Evolutionary conservation across 2,888 invertebrate species (phyloP), one percentile per base, ranked within the genome.

Genomic region (Cephus runcator): DNA sequence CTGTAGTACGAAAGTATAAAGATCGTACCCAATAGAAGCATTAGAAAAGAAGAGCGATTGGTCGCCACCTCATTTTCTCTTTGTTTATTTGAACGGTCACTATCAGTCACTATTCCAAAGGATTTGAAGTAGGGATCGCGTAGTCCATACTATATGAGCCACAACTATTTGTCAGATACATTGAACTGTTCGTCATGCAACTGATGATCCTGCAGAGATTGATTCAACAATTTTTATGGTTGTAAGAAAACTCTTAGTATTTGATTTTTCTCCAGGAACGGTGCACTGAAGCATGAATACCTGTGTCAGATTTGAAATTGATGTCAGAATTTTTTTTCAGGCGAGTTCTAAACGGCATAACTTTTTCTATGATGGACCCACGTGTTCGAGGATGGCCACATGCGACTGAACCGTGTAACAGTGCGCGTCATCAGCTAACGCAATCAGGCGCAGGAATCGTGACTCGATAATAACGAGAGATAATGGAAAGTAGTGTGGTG

Each of bases 401-500:
- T 40, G 40, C 1, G 40, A 40, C 4, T 6, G 40, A 40, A 15
- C 40, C 40, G 1, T 56, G 40, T 56, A 23, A 56, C 15, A 56
- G 40, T 56, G 23, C 40, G 23, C 40, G 23, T 9, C 23, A 2
- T 56, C 40, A 56, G 40, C 23, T 23, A 1, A 56, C 40, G 40
- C 69, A 78, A 76, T 78, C 73, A 76, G 76, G 31, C 76, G 36
- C 31, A 73, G 6, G 34, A 76, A 56, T 76, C 80, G 79, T 79
- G 82, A 81, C 79, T 80, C 77, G 77, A 73, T 79, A 81, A 75
- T 73, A 78, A 79, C 77, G 75, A 77, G 75, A 76, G 76, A 80
- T 80, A 83, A 81, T 81, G 80, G 79, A 77, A 80, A 81, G 81
- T 56, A 69, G 69, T 73, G 73, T 35, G 75, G 34, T 75, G 80